These are phyloP conservation scores for Oryzias celebensis DNA, from an alignment of 2,113 vertebrate genomes.

Conservation along the genomic window DNA sequence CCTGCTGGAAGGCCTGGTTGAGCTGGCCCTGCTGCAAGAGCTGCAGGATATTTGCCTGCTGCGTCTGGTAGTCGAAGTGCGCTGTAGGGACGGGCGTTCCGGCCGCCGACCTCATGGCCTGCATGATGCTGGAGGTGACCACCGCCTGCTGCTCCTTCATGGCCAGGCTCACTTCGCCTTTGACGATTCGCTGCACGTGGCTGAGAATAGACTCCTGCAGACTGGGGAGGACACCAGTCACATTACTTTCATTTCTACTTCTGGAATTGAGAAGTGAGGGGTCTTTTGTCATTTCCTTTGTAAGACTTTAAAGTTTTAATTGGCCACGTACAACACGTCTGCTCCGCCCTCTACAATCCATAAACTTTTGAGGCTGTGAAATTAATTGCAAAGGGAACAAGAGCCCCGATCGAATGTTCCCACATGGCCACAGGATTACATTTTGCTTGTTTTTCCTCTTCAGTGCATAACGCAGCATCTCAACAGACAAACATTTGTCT, in stretches of 20 bases:
- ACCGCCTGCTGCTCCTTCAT: constrained; percentile 97
- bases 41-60: constrained; percentile 92
- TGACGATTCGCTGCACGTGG: constrained; percentile 94
- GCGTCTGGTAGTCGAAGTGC: constrained; percentile 93
- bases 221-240: constrained; percentile 66
- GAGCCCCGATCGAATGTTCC: constrained; percentile 55
- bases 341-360: constrained; percentile 35
- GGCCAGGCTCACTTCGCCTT: constrained; percentile 92
- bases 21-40: constrained; percentile 96
- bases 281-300: constrained; percentile 5
- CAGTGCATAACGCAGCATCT: constrained; percentile 53
- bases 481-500: constrained; percentile 5
- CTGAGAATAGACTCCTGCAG: constrained; percentile 94
- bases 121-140: constrained; percentile 97
- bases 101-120: constrained; percentile 95
- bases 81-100: constrained; percentile 90
- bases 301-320: constrained; percentile 25
- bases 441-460: constrained; percentile 52
- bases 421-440: constrained; percentile 66
- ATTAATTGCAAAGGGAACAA: constrained; percentile 63
- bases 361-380: constrained; percentile 48
- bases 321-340: constrained; percentile 15
- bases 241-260: not conserved
- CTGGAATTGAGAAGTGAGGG: not conserved
- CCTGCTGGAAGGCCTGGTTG: constrained; percentile 99